Evolutionary conservation across 2,888 invertebrate genomes (phyloP), one percentile per base, ranked within the genome.

Genomic region (Gari tellinella): DNA sequence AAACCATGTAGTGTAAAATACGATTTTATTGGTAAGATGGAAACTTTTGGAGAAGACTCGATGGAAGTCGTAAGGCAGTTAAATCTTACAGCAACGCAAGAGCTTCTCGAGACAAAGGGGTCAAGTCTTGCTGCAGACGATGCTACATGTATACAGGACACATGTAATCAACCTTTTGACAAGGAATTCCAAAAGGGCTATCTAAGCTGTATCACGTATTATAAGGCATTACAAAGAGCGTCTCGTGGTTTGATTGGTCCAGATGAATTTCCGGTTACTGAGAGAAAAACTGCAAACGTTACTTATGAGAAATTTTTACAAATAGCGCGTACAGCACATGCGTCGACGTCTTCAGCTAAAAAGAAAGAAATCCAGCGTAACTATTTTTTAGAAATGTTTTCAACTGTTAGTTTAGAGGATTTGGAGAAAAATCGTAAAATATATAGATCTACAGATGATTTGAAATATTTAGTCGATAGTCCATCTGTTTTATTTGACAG

Each of bases 241-340:
- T 80, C 83, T 4, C 66, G 83, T n/a, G 87, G 87, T 10, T 48
- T 87, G 3, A 62, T 87, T 12, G 67, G 75, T 2, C 68, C 66
- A 37, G 31, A 73, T 1, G 14, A 40, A 0, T 61, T 81, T n/a
- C 77, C 80, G 5, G 62, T 75, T 48, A 62, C 57, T 21, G 41
- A 64, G 3, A 38, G 41, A 12, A 38, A 57, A 5, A 58, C 56
- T 4, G 52, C 63, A 8, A 48, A 21, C 2, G 17, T 83, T 12
- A 72, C 76, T 15, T 15, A 66, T 17, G 10, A 19, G 5, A 31
- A 52, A 7, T 77, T 84, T 46, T 40, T 66, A 8, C 21, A 79
- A 15, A 65, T 63, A 7, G 68, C 79, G 8, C 48, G 67, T 38
- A 43, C 66, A 4, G 67, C 74, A 4, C 55, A 70, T n/a, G 62